phyloP scores from a whole-genome alignment of 30 jellyfish, hydroid and myxozoan species.

The Sanderia malayensis region DNA sequence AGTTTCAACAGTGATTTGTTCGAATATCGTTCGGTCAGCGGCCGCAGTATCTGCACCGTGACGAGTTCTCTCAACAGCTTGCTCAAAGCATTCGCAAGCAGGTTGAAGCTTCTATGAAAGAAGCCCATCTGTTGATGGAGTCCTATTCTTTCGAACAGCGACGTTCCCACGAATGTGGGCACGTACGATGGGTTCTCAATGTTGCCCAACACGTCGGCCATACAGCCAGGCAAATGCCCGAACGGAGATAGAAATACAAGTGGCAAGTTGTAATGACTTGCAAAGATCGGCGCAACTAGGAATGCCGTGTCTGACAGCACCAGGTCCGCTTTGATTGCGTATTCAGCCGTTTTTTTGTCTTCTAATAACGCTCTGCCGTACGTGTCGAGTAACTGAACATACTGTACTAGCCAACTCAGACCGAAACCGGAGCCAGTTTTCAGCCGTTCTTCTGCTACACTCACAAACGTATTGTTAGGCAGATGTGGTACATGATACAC shows the following conservation, averaged over 20 bases:
- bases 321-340: constrained; percentile 43
- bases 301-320: constrained; percentile 52
- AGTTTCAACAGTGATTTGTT: constrained; percentile 30
- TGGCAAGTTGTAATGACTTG: constrained; percentile 56
- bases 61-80: constrained; percentile 27
- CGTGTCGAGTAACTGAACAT: constrained; percentile 12
- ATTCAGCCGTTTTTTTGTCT: constrained; percentile 12
- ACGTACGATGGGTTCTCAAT: constrained; percentile 52
- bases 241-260: constrained; percentile 52
- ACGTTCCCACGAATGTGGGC: constrained; percentile 48
- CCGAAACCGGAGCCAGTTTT: constrained; percentile 52
- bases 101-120: constrained; percentile 53
- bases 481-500: constrained; percentile 16
- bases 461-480: constrained; percentile 30
- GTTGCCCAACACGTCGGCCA: constrained; percentile 51
- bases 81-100: constrained; percentile 27
- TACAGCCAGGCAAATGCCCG: constrained; percentile 60
- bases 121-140: constrained; percentile 60
- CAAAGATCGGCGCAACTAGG: constrained; percentile 45
- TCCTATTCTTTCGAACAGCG: constrained; percentile 48
- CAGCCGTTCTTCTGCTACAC: constrained; percentile 48
- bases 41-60: constrained; percentile 37
- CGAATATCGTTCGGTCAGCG: constrained; percentile 27
- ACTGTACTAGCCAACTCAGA: constrained; percentile 49
- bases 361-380: constrained; percentile 45